Evolutionary conservation across 2,888 invertebrate genomes (phyloP).

Genomic region (Leptinotarsa haldemani): DNA sequence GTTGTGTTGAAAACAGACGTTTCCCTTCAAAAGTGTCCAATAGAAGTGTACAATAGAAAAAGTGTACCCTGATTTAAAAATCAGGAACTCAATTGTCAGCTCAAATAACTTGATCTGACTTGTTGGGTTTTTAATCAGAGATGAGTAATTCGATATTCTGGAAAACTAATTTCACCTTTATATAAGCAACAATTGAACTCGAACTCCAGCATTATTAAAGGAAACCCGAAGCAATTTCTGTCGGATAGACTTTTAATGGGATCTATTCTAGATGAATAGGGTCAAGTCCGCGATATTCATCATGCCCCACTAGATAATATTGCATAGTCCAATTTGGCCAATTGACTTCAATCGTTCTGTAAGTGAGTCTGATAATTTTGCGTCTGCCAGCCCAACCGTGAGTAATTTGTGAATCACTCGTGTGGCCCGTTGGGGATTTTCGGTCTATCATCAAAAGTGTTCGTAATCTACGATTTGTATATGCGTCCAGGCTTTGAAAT

Average conservation of each 20-base stretch:
- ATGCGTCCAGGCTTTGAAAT: not conserved
- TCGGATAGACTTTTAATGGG: not conserved
- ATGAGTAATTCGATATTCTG: too few species aligned
- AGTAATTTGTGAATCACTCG: conserved; percentile 16
- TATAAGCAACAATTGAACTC: too few species aligned
- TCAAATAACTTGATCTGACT: too few species aligned
- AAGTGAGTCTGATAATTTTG: conserved; percentile 29
- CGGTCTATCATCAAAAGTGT: conserved; percentile 10
- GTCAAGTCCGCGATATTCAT: conserved; percentile 5
- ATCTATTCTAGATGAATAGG: not conserved
- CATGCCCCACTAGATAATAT: not conserved
- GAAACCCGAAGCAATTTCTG: not conserved
- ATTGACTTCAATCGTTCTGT: conserved; percentile 32
- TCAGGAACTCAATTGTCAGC: too few species aligned
- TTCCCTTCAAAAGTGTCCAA: too few species aligned
- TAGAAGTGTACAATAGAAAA: too few species aligned
- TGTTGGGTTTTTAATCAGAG: too few species aligned
- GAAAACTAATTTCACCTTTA: too few species aligned
- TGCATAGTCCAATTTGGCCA: conserved; percentile 27
- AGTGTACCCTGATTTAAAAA: not conserved
- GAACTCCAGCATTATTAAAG: too few species aligned
- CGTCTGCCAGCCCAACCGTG: conserved; percentile 25
- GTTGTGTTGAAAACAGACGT: too few species aligned
- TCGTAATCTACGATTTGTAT: not conserved
- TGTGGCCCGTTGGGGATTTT: conserved; percentile 18